Percentiles rank a stretch among this genome's conserved stretches.
Conservation (phyloP, 1,140 invertebrate genomes). For the Papilio xuthus region DNA sequence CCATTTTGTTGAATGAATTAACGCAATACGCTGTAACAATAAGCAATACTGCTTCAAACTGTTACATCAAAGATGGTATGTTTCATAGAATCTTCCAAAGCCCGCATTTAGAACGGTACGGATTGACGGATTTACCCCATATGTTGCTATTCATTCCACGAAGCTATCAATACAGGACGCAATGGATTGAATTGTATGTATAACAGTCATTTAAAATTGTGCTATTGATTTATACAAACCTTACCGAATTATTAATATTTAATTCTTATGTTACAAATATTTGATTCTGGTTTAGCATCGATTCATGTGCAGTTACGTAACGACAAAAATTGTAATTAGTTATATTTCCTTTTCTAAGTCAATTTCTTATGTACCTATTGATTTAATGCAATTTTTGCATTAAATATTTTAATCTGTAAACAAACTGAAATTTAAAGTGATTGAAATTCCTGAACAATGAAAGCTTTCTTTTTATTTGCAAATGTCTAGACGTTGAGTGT, state of each 20-base stretch:
- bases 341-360: too few relatives aligned
- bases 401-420: too few relatives aligned
- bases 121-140: slow-evolving; percentile 28
- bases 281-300: not conserved
- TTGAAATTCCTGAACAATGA: not conserved
- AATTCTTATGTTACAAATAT: not conserved
- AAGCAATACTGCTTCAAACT: not conserved
- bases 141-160: slow-evolving; percentile 12
- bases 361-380: too few relatives aligned
- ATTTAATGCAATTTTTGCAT: too few relatives aligned
- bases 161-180: slow-evolving; percentile 11
- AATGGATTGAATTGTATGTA: not conserved
- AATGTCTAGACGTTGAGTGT: slow-evolving; percentile 50
- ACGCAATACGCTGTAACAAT: not conserved
- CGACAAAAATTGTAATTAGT: too few relatives aligned
- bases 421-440: not conserved
- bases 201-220: not conserved
- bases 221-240: not conserved
- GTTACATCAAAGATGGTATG: slow-evolving; percentile 34
- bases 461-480: not conserved
- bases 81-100: slow-evolving; percentile 25
- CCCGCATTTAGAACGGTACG: slow-evolving; percentile 10
- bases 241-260: not conserved
- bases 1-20: not conserved
- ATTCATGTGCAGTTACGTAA: not conserved